Evolutionary conservation across 2,797 vertebrate species (phyloP).

Genomic region (Parauchenoglanis punctatus): DNA sequence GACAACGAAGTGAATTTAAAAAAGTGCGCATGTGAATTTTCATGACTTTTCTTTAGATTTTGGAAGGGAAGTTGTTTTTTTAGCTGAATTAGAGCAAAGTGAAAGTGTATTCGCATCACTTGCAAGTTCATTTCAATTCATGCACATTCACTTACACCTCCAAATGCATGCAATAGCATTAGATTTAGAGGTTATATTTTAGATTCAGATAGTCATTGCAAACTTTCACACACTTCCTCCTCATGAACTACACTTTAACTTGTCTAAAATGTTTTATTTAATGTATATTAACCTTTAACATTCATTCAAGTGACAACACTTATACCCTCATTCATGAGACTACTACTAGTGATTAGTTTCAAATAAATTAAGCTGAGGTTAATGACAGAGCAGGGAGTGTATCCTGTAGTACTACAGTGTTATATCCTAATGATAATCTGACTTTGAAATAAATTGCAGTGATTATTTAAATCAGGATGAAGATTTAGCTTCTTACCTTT

Average conservation of each 20-base stretch:
- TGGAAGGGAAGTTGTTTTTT: no score
- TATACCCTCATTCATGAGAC: neutral
- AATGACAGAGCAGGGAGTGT: neutral
- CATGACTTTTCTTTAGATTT: neutral
- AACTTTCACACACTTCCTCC: neutral
- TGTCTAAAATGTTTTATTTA: neutral
- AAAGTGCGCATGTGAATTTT: neutral
- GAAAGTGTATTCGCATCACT: no score
- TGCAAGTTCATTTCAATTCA: no score
- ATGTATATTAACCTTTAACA: neutral
- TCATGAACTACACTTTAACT: neutral
- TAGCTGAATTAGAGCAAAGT: no score
- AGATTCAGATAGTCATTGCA: neutral
- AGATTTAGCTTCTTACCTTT: slow-evolving; percentile 44
- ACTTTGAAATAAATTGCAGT: no score
- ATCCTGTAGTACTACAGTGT: neutral
- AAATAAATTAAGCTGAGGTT: neutral
- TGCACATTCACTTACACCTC: no score
- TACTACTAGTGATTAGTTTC: neutral
- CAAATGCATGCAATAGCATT: no score
- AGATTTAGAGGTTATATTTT: no score
- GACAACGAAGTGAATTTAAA: neutral
- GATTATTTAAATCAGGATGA: neutral
- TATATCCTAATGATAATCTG: neutral
- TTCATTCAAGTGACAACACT: neutral